A percentile compares a stretch with the other conserved stretches of the same genome.
These are phyloP conservation scores for Oxygymnocypris stewartii DNA, from an alignment of 2,113 vertebrate species.

Conservation along the genomic window DNA sequence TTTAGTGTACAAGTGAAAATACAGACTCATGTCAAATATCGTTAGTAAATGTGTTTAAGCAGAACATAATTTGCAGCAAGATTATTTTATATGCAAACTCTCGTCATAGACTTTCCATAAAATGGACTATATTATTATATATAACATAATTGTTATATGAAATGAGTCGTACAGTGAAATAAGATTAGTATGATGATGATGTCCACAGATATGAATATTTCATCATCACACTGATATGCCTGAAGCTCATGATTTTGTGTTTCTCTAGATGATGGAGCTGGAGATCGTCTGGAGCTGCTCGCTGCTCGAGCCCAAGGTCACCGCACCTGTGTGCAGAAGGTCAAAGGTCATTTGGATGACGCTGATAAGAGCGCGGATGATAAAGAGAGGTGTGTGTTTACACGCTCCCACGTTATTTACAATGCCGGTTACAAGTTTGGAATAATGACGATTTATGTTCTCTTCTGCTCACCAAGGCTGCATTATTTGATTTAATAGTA, in stretches of 20 bases:
- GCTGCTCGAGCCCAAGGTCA: conserved; percentile 85
- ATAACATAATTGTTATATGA: not conserved
- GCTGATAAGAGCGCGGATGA: conserved; percentile 62
- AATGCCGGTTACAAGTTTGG: not conserved
- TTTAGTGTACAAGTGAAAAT: no score
- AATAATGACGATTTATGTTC: not conserved
- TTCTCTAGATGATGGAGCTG: conserved; percentile 63
- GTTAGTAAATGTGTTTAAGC: no score
- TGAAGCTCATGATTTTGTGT: conserved; percentile 8
- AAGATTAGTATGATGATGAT: not conserved
- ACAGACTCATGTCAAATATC: no score
- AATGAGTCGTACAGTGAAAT: not conserved
- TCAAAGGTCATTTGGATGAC: conserved; percentile 71
- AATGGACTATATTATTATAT: no score
- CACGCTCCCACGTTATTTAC: not conserved
- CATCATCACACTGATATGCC: not conserved
- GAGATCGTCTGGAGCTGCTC: no score
- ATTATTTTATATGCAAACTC: no score
- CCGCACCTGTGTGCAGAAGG: conserved; percentile 69
- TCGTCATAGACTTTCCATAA: no score
- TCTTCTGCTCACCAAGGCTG: not conserved
- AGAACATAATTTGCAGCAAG: not conserved
- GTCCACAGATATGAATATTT: not conserved
- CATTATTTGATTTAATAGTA: not conserved
- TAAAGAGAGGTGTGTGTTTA: conserved; percentile 67